Evolutionary conservation across 2,888 invertebrate species (phyloP), one percentile per base, ranked within the genome.

Genomic region (Acrobasis consociella): DNA sequence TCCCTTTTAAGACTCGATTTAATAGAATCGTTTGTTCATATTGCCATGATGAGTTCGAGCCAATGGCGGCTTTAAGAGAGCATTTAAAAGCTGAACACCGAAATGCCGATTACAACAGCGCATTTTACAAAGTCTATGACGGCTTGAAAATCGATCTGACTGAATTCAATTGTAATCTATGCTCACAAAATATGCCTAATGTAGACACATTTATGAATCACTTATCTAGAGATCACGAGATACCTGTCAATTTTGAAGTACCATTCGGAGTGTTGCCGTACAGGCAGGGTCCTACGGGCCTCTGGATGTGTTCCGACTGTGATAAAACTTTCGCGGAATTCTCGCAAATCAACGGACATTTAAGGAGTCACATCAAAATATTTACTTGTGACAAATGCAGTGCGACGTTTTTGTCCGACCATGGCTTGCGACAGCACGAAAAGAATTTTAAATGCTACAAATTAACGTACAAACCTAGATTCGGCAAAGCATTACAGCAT

Each of bases 1-100:
- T 86, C 68, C 91, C 91, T 8, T 91, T 91, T 83, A 91, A 91
- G 74, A 91, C 91, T 9, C 82, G 91, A 65, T 91, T 91, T 75
- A 91, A 91, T 79, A 83, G 89, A 70, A 90, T 91, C 60, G 77
- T 90, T 16, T 91, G 91, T 69, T 90, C 91, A 0, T 91, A 91
- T 71, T 91, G 91, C 70, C 89, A 90, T 68, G 91, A 91, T 64
- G 89, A 91, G 68, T 89, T 89, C 64, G 86, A 89, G 69, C 84
- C 83, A 5, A 90, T 91, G 87, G 79, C 87, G 9, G 78, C 84
- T 7, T 75, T 91, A 60, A 81, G 91, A 49, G 82, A 81, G n/a
- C 91, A 91, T 67, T 81, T 91, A 60, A 87, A 85, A 71, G 66
- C 75, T 0, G 82, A 76, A 15, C 91, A 91, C 72, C 69, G 74